Percentiles rank a stretch among this genome's conserved stretches.
These are phyloP conservation scores for Endotricha flammealis DNA, from an alignment of 2,888 invertebrate genomes.

Conservation along the genomic window DNA sequence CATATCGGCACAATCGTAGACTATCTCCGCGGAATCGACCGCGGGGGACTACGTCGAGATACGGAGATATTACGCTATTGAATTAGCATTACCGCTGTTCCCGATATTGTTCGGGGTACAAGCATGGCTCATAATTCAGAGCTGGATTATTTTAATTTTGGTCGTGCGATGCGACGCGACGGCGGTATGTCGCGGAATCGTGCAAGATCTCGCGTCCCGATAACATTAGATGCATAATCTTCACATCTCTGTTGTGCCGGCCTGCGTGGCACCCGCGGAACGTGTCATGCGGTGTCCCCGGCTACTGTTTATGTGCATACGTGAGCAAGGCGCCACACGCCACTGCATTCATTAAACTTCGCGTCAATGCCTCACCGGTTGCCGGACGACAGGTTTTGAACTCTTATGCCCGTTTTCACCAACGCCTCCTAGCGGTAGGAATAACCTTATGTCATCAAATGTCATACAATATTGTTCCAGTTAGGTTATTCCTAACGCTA, in stretches of 20 bases:
- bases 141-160: slow-evolving; percentile 61
- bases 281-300: slow-evolving; percentile 33
- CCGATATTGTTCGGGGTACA: slow-evolving; percentile 45
- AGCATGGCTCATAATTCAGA: slow-evolving; percentile 55
- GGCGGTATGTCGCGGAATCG: slow-evolving; percentile 42
- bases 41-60: slow-evolving; percentile 56
- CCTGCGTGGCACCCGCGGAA: slow-evolving; percentile 39
- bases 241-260: slow-evolving; percentile 41
- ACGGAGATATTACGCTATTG: slow-evolving; percentile 70
- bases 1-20: slow-evolving; percentile 71
- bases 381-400: no score
- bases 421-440: no score
- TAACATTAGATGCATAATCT: slow-evolving; percentile 55
- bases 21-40: slow-evolving; percentile 60
- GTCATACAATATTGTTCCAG: no score
- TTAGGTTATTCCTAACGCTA: no score
- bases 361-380: no score
- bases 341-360: slow-evolving; percentile 31
- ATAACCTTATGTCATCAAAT: no score
- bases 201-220: slow-evolving; percentile 55
- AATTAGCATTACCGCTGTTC: slow-evolving; percentile 74
- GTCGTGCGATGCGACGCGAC: slow-evolving; percentile 29
- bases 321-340: slow-evolving; percentile 2
- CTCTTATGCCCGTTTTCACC: no score
- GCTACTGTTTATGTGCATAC: slow-evolving; percentile 27